Base-by-base conservation (phyloP, 2,797 vertebrate species). In the Enteromius anoplus region DNA sequence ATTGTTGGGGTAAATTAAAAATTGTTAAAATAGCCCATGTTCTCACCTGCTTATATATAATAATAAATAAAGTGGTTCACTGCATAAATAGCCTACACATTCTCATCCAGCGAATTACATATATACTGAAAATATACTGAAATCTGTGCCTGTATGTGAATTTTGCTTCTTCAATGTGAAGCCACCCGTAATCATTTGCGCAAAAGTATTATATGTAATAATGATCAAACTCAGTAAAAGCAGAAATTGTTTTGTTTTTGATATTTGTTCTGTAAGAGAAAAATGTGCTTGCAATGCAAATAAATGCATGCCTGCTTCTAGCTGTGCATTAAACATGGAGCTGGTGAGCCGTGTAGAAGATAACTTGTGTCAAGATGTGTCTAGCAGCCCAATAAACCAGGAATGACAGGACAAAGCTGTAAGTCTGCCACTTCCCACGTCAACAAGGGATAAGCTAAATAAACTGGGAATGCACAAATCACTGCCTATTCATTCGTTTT, bases 281-380 rank as follows among this genome's bases (percentile, higher is more conserved):
- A 72, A 32, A 51, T 32, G 9, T 70, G 68, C 68, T 69, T 14
- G 62, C 37, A 42, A 15, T 69, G 66, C 66, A 69, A 69, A 69
- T 42, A 42, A 68, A 40, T 2, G 2, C 10, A 11, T 64, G 26
- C 32, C 32, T n/a, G 9, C n/a, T 70, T 26, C 4, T 68, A 21
- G 65, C 68, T 34, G 29, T 64, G 62, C 62, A 17, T 32, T 64
- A 17, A 64, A 19, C 62, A 17, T 64, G 62, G 26, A 70, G 40
- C 69, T 29, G 42, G n/a, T 21, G 15, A 72, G 70, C 17, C 45
- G 0, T 42, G 23, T 7, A 32, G 62, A n/a, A 5, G 34, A 68
- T n/a, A 68, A 45, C 68, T 23, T 0, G 1, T 8, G 26, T 49
- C 49, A 37, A 19, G 45, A 32, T 32, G 23, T 12, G 71, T 73